Base-by-base conservation (phyloP, 2,888 invertebrate genomes). In the Drosophila merina region DNA sequence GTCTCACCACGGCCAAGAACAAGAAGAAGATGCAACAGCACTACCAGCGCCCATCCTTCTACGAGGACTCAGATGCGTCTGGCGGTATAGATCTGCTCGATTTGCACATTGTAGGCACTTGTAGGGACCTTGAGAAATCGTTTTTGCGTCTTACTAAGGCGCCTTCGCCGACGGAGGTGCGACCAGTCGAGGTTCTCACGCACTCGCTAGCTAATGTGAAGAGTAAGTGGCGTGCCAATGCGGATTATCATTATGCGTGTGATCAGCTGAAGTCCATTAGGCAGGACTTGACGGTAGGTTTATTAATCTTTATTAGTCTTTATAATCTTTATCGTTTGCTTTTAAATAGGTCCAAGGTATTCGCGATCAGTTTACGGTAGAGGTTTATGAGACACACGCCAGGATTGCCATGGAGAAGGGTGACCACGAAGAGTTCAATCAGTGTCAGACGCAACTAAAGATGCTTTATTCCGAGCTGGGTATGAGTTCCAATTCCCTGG, bases 361-460 rank as follows among this genome's bases (percentile, higher is more conserved):
- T 79, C 93, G 99, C 79, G 97, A 98, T 93, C 94, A 94, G 76
- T 98, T 99, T 90, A 98, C 99, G 57, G 96, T 99, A n/a, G 94
- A 96, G 90, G 99, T 99, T 9, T 99, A 99, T 93, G 99, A 99
- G 93, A 98, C 98, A 3, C 99, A 99, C 93, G 99, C 99, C 4
- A 94, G 99, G 58, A 97, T 99, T 88, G 99, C 99, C 52, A 93
- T 99, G 91, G 99, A 99, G 92, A 98, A 97, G 92, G 97, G 98
- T 56, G 99, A 99, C 91, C 98, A 98, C 91, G 99, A 98, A 90
- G 99, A 99, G 91, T 99, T 99, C 91, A 99, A 99, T 93, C 99
- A 99, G 92, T 99, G 99, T 91, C 99, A 99, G 93, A 98, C 98
- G 10, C 99, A 99, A 92, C 93, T 99, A 57, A 97, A 97, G 93